phyloP scores from a whole-genome alignment of 1,140 invertebrate species.

The Lasioglossum baleicum region DNA sequence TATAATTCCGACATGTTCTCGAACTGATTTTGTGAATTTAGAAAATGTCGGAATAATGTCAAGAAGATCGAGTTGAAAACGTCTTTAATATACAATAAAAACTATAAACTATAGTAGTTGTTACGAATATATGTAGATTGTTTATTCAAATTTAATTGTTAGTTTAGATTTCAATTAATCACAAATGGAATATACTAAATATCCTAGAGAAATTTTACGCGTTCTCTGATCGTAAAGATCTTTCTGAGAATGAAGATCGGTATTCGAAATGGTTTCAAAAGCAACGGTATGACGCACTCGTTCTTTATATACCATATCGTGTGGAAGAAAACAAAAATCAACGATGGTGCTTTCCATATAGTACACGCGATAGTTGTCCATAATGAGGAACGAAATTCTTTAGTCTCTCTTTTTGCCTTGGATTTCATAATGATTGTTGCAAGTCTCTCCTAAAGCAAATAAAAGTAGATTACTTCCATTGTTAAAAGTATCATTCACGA shows the following conservation, averaged over 20 bases:
- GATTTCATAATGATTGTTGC: conserved; percentile 65
- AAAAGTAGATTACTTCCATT: conserved; percentile 66
- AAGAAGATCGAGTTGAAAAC: background rate
- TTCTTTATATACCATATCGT: conserved; percentile 75
- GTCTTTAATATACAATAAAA: background rate
- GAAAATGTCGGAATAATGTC: background rate
- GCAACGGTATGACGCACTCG: conserved; percentile 71
- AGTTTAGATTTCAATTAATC: background rate
- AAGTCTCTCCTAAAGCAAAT: conserved; percentile 74
- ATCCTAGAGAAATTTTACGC: conserved; percentile 1
- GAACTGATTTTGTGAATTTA: background rate
- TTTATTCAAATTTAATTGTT: background rate
- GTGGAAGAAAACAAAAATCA: conserved; percentile 72
- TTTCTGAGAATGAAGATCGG: conserved; percentile 76
- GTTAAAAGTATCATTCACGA: background rate
- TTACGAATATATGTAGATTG: background rate
- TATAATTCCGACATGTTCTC: background rate
- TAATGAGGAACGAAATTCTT: conserved; percentile 65
- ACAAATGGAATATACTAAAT: background rate
- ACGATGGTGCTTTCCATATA: conserved; percentile 71
- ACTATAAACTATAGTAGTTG: too few species aligned
- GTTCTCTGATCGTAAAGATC: conserved; percentile 1
- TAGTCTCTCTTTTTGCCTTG: conserved; percentile 62
- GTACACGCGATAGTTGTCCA: conserved; percentile 68
- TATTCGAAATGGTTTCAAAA: conserved; percentile 74